Conservation (phyloP, 2,888 invertebrate genomes). For the Megastigmus dorsalis region DNA sequence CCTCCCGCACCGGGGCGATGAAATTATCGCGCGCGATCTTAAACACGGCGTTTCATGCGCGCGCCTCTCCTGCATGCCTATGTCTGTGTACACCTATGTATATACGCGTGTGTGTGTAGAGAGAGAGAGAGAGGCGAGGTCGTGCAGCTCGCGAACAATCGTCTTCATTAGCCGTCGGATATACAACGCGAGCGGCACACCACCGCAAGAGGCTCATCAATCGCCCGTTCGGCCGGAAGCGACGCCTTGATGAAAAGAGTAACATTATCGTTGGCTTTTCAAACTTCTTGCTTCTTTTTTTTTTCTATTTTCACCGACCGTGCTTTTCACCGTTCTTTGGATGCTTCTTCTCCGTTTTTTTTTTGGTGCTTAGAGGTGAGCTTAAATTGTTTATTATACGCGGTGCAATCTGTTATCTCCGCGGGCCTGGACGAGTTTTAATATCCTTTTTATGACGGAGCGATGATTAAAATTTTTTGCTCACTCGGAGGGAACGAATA, state of each 20-base stretch:
- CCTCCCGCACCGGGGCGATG: slow-evolving; percentile 23
- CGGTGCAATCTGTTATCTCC: neutral
- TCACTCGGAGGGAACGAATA: too few relatives aligned
- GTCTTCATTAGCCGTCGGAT: slow-evolving; percentile 52
- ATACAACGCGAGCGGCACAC: neutral
- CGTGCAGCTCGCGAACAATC: slow-evolving; percentile 35
- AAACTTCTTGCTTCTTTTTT: neutral
- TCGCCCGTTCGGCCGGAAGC: slow-evolving; percentile 46
- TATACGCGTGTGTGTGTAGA: too few relatives aligned
- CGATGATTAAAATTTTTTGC: too few relatives aligned
- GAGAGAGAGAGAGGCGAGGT: too few relatives aligned
- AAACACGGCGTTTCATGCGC: slow-evolving; percentile 46
- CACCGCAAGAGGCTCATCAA: slow-evolving; percentile 37
- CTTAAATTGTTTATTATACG: neutral
- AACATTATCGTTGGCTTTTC: neutral
- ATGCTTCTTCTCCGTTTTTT: neutral
- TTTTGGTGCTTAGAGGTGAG: too few relatives aligned
- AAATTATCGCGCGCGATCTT: slow-evolving; percentile 52
- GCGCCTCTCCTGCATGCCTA: slow-evolving; percentile 48
- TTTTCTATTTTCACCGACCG: neutral
- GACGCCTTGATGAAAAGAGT: slow-evolving; percentile 21
- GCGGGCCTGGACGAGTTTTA: too few relatives aligned
- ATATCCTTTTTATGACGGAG: too few relatives aligned
- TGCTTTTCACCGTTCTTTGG: neutral
- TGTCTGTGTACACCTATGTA: too few relatives aligned